A percentile compares a stretch with the other conserved stretches of the same genome.
These are phyloP conservation scores for Acanthosepion pharaonis DNA, from an alignment of 2,888 invertebrate genomes.

Conservation along the genomic window DNA sequence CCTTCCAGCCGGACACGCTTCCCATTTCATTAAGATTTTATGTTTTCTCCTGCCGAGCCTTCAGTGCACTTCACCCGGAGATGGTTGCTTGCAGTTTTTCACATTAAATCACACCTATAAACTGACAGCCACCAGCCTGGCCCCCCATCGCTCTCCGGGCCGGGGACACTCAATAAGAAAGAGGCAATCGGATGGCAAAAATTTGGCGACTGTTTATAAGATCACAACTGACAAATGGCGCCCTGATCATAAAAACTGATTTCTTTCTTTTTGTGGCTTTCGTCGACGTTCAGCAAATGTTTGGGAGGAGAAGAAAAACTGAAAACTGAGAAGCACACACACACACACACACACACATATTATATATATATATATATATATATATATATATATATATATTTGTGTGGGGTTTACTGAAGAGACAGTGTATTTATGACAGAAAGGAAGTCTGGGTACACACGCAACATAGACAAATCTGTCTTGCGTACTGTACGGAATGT, in stretches of 20 bases:
- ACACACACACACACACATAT: background rate
- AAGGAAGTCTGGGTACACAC: background rate
- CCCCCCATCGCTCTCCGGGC: background rate
- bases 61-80: conserved; percentile 33
- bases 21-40: conserved; percentile 16
- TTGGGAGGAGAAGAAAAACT: background rate
- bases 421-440: background rate
- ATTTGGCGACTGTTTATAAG: conserved; percentile 8
- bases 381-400: background rate
- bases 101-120: conserved; percentile 33
- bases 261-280: background rate
- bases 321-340: too few relatives aligned
- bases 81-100: conserved; percentile 23
- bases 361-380: background rate
- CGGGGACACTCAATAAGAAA: background rate
- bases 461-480: too few relatives aligned
- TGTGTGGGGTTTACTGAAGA: background rate
- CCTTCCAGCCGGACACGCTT: background rate
- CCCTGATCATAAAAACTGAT: background rate
- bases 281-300: background rate
- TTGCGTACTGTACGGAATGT: background rate
- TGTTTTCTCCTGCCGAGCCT: background rate
- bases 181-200: background rate
- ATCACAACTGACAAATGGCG: conserved; percentile 17
- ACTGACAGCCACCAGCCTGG: background rate